Evolutionary conservation across 2,113 vertebrate genomes (phyloP).

Genomic region (Sinocyclocheilus rhinocerous): DNA sequence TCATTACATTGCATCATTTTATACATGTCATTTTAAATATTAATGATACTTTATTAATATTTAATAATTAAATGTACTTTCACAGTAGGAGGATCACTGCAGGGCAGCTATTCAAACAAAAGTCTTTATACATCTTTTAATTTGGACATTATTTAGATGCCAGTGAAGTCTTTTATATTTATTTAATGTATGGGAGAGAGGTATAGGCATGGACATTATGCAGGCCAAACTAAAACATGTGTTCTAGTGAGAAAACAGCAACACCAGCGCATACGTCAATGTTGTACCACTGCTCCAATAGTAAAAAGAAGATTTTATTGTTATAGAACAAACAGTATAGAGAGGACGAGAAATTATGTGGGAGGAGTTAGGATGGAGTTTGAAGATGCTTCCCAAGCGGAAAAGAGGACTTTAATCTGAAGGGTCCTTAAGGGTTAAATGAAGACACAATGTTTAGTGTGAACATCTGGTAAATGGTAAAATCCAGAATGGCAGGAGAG

Average conservation of each 20-base stretch:
- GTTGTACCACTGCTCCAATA: too few relatives aligned
- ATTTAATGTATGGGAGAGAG: not conserved
- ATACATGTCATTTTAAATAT: not conserved
- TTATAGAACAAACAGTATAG: not conserved
- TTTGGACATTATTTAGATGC: not conserved
- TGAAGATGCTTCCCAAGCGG: not conserved
- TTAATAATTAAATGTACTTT: not conserved
- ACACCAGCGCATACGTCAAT: too few relatives aligned
- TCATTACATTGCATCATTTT: conserved; percentile 21
- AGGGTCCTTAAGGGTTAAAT: not conserved
- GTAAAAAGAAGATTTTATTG: not conserved
- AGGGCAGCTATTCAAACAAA: not conserved
- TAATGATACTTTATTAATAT: conserved; percentile 1
- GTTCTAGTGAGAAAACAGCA: too few relatives aligned
- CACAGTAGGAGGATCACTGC: not conserved
- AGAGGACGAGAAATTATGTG: not conserved
- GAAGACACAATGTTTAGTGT: not conserved
- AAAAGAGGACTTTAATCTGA: not conserved
- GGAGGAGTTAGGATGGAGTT: not conserved
- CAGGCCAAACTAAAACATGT: not conserved
- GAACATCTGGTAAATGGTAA: not conserved
- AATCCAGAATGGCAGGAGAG: not conserved
- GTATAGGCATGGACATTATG: too few relatives aligned
- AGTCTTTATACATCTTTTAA: not conserved
- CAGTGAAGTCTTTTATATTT: not conserved